Evolutionary conservation across 2,797 vertebrate species (phyloP).

Genomic region (Lophius americanus): DNA sequence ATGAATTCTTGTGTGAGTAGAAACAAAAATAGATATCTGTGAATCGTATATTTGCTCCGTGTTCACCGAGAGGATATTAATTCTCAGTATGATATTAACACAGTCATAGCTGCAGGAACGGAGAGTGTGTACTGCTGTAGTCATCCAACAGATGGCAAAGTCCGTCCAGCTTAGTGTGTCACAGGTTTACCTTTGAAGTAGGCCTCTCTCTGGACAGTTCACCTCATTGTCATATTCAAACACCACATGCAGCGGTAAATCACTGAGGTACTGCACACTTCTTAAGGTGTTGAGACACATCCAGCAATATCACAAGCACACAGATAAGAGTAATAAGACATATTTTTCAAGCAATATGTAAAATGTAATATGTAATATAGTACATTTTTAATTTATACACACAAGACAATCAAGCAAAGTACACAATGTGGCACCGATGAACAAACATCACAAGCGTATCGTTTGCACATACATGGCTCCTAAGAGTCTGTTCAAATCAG

Average conservation of each 20-base stretch:
- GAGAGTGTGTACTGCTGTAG: conserved; percentile 41
- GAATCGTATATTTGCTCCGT: not conserved
- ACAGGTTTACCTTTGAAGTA: conserved; percentile 46
- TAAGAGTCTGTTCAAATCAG: too few relatives aligned
- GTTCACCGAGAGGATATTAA: not conserved
- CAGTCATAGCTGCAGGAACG: not conserved
- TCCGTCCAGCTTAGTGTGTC: conserved; percentile 39
- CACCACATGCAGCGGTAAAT: conserved; percentile 12
- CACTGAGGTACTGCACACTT: not conserved
- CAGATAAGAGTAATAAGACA: not conserved
- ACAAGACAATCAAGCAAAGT: too few relatives aligned
- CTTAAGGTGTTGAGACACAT: not conserved
- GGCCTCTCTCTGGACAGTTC: conserved; percentile 47
- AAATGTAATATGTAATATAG: not conserved
- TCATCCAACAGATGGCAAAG: conserved; percentile 70
- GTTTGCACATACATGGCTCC: too few relatives aligned
- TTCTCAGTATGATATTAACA: not conserved
- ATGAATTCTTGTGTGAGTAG: conserved; percentile 19
- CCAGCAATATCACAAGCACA: not conserved
- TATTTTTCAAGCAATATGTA: not conserved
- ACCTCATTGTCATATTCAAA: conserved; percentile 30
- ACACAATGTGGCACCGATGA: too few relatives aligned
- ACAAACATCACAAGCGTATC: too few relatives aligned
- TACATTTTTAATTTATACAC: not conserved
- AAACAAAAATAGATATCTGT: not conserved